A percentile compares a stretch with the other conserved stretches of the same genome.
These are phyloP conservation scores for Masnerella sp. DNA, from an alignment of 2,888 invertebrate genomes.

Conservation along the genomic window DNA sequence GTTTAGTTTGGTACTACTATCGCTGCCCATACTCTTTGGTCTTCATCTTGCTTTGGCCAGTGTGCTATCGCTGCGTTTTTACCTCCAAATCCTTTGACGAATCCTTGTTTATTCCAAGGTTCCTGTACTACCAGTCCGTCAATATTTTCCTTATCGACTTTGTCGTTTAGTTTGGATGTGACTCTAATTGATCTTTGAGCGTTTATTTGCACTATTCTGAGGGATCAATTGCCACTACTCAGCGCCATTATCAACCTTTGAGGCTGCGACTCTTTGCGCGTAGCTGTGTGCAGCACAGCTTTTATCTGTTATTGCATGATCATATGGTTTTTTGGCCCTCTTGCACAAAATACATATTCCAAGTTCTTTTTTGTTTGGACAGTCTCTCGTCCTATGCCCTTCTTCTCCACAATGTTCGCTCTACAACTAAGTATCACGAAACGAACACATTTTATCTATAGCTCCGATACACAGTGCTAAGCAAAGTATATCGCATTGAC, in stretches of 20 bases:
- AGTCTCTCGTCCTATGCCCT: constrained; percentile 16
- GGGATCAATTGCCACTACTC: constrained; percentile 1
- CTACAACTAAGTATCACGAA: too few species aligned
- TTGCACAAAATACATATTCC: constrained; percentile 17
- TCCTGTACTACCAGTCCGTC: too few species aligned
- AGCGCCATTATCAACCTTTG: constrained; percentile 31
- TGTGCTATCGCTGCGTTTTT: not conserved
- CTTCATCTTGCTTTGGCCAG: not conserved
- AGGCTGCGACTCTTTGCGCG: not conserved
- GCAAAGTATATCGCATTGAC: too few species aligned
- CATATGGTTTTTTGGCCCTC: not conserved
- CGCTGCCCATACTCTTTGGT: constrained; percentile 15
- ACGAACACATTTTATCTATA: too few species aligned
- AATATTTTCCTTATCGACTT: too few species aligned
- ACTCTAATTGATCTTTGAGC: not conserved
- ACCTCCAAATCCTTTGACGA: not conserved
- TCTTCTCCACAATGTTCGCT: constrained; percentile 20
- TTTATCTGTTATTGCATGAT: constrained; percentile 2
- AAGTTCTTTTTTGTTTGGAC: not conserved
- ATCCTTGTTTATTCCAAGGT: too few species aligned
- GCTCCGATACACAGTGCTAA: too few species aligned
- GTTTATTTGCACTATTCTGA: constrained; percentile 25
- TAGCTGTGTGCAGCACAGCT: constrained; percentile 10
- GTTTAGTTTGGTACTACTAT: constrained; percentile 1
- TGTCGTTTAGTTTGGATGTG: too few species aligned